Conservation (phyloP, 2,797 vertebrate genomes). For the Spea hammondii region DNA sequence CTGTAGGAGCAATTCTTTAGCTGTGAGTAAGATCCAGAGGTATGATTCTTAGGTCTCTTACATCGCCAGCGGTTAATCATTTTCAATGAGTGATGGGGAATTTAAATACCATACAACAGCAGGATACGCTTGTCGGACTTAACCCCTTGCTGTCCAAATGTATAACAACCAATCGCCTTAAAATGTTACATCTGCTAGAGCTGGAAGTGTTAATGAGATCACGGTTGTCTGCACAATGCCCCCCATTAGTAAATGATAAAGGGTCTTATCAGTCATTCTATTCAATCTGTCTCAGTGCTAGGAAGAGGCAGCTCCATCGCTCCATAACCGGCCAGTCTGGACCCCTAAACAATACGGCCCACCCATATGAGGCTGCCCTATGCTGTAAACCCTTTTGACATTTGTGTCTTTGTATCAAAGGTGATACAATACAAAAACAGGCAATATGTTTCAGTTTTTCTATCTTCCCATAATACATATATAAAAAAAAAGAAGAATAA, state of each 20-base stretch:
- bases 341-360: not conserved
- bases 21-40: no score
- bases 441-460: no score
- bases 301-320: not conserved
- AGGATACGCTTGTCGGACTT: not conserved
- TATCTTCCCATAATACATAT: no score
- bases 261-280: not conserved
- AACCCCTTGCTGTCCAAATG: not conserved
- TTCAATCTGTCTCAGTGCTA: not conserved
- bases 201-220: slow-evolving; percentile 24
- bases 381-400: no score
- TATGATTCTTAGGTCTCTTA: not conserved
- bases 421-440: no score
- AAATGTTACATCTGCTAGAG: not conserved
- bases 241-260: slow-evolving; percentile 23
- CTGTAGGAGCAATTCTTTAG: no score
- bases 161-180: not conserved
- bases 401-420: no score
- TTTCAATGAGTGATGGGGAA: not conserved
- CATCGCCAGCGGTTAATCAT: not conserved
- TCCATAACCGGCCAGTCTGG: not conserved
- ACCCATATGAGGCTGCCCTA: not conserved
- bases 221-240: slow-evolving; percentile 22
- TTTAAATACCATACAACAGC: not conserved
- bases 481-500: no score